Conservation (phyloP, 1,140 invertebrate genomes). For the Ooceraea biroi region DNA sequence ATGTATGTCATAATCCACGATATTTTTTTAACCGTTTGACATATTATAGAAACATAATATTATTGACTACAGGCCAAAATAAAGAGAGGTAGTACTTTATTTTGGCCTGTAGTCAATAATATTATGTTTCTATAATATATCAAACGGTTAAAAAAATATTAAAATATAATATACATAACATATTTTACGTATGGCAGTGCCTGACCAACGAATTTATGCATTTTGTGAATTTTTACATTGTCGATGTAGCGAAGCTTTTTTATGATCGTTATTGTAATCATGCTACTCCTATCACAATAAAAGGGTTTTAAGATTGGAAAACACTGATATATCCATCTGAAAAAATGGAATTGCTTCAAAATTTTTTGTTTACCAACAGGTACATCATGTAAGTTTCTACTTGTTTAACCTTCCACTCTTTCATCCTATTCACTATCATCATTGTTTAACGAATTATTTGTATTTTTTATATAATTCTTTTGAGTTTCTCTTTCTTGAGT, state of each 20-base stretch:
- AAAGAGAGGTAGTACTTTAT: conserved; percentile 53
- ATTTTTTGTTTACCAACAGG: conserved; percentile 16
- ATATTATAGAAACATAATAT: conserved; percentile 54
- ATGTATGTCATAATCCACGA: conserved; percentile 22
- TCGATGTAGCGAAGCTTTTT: conserved; percentile 16
- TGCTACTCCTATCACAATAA: background rate
- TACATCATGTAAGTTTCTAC: conserved; percentile 33
- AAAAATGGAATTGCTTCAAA: conserved; percentile 40
- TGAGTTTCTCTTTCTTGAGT: too few relatives aligned
- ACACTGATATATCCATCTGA: conserved; percentile 65
- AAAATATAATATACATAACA: conserved; percentile 57
- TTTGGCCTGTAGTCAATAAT: conserved; percentile 64
- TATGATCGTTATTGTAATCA: conserved; percentile 27
- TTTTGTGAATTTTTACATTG: conserved; percentile 26
- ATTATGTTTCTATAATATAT: conserved; percentile 57
- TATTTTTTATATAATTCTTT: too few relatives aligned
- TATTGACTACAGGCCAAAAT: conserved; percentile 58
- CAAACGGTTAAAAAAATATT: conserved; percentile 41
- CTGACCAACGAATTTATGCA: conserved; percentile 59
- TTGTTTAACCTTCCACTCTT: conserved; percentile 62
- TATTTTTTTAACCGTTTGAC: conserved; percentile 37
- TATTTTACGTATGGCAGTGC: conserved; percentile 69
- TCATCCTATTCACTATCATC: conserved; percentile 35
- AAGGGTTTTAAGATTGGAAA: conserved; percentile 67
- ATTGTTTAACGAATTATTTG: too few relatives aligned